Base-by-base conservation (phyloP, 2,888 invertebrate species). In the Orthonevra nobilis region DNA sequence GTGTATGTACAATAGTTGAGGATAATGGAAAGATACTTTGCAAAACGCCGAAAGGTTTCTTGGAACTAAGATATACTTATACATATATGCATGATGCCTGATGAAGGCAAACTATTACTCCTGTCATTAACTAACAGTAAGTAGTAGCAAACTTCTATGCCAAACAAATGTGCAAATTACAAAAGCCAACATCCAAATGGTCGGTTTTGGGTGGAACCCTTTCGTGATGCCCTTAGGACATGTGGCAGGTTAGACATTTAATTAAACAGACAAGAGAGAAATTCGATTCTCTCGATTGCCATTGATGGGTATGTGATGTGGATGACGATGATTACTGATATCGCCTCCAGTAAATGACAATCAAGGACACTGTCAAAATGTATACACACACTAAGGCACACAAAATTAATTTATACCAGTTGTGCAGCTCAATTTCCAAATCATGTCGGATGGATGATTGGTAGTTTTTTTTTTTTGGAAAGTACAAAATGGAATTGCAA, bases 191-290 rank as follows among this genome's bases (percentile, higher is more conserved):
- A 44, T 32, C n/a, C 36, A 23, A 26, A 20, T 44, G 12, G 3
- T 44, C n/a, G 20, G 12, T 23, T 42, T 42, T 40, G 2, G 23
- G 12, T 26, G 10, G 9, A 66, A 66, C 64, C 64, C 64, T 66
- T 48, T 66, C 26, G 26, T 54, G 42, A 28, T n/a, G 15, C 34
- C 64, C 54, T 17, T 4, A 48, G 56, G 56, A 40, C 56, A 68
- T 56, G 38, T 58, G 48, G 56, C 36, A 26, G 56, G 26, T 5
- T 20, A 56, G 26, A 60, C 70, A 54, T 70, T 70, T 70, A 61
- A 70, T 69, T 69, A 69, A 69, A 30, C 42, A 64, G 40, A 64
- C 56, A 40, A n/a, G n/a, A 20, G 64, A 56, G 46, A 40, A 38
- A 20, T 48, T 40, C 32, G 26, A 48, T 14, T n/a, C n/a, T 28